Evolutionary conservation across 2,888 invertebrate genomes (phyloP), one percentile per base, ranked within the genome.

Genomic region (Apomyelois bistriatella): DNA sequence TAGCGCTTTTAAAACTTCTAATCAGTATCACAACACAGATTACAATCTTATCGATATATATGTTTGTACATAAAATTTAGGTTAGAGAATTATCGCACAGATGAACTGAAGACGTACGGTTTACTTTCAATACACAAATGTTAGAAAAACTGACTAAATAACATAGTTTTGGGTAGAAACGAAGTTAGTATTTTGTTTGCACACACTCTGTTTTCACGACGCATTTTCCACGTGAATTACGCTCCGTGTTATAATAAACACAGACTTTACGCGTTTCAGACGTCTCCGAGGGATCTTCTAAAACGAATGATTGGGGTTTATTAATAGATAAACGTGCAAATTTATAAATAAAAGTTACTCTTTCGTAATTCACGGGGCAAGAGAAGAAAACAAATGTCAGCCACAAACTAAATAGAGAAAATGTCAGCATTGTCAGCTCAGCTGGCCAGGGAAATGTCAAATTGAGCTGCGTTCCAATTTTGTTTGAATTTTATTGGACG

Each of bases 311-410:
- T 65, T 62, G 62, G 60, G 64, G 78, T 82, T 79, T 88, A 87
- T 85, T 82, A 79, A 74, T 87, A 88, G 86, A 76, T 69, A 78
- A 76, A 73, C 73, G 73, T 70, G 71, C 73, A 73, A 76, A 78
- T 82, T 83, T 85, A 85, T 74, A 83, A 83, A 87, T 85, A 87
- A 81, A 82, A 72, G 65, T 54, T 48, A 36, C 54, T 30, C 55
- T 58, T 53, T 56, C 55, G 54, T 54, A 53, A 41, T 52, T 41
- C 37, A 53, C 36, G 47, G 17, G 30, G 17, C 46, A 22, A 22
- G 22, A 22, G 3, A 22, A 22, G n/a, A n/a, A n/a, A 42, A 36
- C 55, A 41, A 47, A 47, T 47, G 32, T 43, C 43, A 46, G 5
- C 22, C 22, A 5, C 2, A 22, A 22, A 22, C 22, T 22, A 22